phyloP scores from a whole-genome alignment of 2,888 invertebrate genomes.

The Sceliomorpha sp. region DNA sequence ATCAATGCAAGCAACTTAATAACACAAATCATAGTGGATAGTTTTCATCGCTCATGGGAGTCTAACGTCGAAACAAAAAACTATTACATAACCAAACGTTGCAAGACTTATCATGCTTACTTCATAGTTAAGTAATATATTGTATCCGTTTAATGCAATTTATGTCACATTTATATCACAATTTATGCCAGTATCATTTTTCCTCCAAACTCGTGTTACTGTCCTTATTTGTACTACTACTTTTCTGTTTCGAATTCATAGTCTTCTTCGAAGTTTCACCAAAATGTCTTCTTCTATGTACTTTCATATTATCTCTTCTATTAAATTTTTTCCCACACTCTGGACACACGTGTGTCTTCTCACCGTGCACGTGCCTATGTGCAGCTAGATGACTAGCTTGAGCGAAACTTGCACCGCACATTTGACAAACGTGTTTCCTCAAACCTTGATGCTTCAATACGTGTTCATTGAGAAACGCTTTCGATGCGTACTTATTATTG shows the following conservation, averaged over 20 bases:
- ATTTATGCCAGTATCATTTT: constrained; percentile 31
- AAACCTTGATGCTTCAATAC: constrained; percentile 77
- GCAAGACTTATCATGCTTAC: too few species aligned
- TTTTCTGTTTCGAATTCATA: constrained; percentile 59
- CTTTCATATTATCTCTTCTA: constrained; percentile 79
- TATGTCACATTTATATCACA: background rate
- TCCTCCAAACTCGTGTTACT: constrained; percentile 28
- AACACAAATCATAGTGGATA: too few species aligned
- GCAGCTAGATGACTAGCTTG: constrained; percentile 79
- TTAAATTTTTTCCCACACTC: constrained; percentile 78
- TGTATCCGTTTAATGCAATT: too few species aligned
- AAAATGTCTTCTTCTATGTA: constrained; percentile 76
- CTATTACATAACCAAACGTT: too few species aligned
- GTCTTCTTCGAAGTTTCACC: constrained; percentile 59
- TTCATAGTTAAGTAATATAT: too few species aligned
- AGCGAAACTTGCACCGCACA: constrained; percentile 76
- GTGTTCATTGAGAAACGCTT: constrained; percentile 77
- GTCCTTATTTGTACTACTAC: constrained; percentile 11
- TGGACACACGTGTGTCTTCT: constrained; percentile 76
- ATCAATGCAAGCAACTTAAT: too few species aligned
- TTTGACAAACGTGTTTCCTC: constrained; percentile 76
- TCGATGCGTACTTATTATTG: constrained; percentile 77
- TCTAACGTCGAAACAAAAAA: too few species aligned
- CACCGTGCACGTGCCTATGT: constrained; percentile 77
- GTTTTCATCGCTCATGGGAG: too few species aligned